A percentile compares a stretch with the other conserved stretches of the same genome.
phyloP scores from a whole-genome alignment of 2,113 vertebrate genomes.

The Oryzias woworae region DNA sequence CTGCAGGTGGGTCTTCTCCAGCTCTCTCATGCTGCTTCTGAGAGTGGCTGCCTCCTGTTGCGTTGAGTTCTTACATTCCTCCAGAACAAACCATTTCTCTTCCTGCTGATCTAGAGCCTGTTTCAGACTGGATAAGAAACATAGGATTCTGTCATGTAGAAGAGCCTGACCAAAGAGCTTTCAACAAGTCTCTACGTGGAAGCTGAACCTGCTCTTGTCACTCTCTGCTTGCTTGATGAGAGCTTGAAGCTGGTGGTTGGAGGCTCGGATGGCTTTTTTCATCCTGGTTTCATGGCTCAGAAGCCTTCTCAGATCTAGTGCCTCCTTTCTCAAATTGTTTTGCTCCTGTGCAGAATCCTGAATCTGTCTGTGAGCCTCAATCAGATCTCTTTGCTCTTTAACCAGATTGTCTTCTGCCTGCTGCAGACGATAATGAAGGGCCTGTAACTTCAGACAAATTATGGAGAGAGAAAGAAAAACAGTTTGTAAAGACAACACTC shows the following conservation, averaged over 20 bases:
- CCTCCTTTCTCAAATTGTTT: constrained; percentile 72
- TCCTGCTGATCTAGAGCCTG: constrained; percentile 76
- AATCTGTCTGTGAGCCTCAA: constrained; percentile 73
- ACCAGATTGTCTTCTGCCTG: constrained; percentile 68
- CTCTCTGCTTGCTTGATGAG: constrained; percentile 72
- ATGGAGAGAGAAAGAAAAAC: constrained; percentile 5
- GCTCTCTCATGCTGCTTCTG: constrained; percentile 68
- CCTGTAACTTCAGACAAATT: constrained; percentile 68
- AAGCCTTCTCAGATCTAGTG: constrained; percentile 65
- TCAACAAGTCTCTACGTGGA: neutral
- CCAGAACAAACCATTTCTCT: constrained; percentile 73
- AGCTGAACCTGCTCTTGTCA: constrained; percentile 82
- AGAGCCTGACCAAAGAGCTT: neutral
- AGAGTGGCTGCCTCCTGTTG: constrained; percentile 72
- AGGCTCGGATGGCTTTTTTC: constrained; percentile 75
- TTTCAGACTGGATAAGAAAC: constrained; percentile 69
- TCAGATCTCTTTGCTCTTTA: constrained; percentile 62
- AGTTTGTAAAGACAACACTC: no score
- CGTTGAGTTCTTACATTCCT: constrained; percentile 66
- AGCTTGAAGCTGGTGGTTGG: constrained; percentile 77
- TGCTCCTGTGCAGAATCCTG: constrained; percentile 67
- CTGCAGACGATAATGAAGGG: constrained; percentile 68
- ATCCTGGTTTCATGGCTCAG: constrained; percentile 73
- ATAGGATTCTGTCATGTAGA: neutral
- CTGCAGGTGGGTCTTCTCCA: constrained; percentile 71